A percentile compares a stretch with the other conserved stretches of the same genome.
phyloP scores from a whole-genome alignment of 23 tunicate species.

The Phallusia fumigata region DNA sequence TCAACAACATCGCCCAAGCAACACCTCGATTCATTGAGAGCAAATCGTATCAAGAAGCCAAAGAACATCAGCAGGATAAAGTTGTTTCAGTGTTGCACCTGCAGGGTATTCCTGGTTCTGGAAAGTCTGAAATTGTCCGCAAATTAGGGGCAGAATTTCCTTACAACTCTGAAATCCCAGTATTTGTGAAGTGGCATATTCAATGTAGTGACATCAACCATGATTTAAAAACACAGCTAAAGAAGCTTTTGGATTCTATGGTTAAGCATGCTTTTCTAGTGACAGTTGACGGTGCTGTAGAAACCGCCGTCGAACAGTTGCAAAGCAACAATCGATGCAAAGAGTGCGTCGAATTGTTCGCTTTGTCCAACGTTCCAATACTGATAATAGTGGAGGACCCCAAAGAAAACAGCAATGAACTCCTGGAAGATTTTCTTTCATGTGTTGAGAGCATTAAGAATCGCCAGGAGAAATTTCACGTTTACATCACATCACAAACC shows the following conservation, averaged over 20 bases:
- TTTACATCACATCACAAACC: not conserved
- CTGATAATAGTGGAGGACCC: not conserved
- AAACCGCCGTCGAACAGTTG: not conserved
- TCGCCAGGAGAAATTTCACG: not conserved
- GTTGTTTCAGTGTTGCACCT: too few relatives aligned
- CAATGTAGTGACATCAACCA: slow-evolving; percentile 2
- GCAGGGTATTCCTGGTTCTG: too few relatives aligned
- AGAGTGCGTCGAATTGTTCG: not conserved
- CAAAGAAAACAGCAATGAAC: not conserved
- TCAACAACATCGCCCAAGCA: too few relatives aligned
- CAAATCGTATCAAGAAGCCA: too few relatives aligned
- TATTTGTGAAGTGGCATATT: not conserved
- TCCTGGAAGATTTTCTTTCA: not conserved
- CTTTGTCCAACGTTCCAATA: not conserved
- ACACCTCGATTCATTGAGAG: too few relatives aligned
- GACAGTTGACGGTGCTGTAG: not conserved
- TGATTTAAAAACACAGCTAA: not conserved
- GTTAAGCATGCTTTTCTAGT: not conserved
- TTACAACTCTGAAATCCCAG: too few relatives aligned
- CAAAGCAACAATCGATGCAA: not conserved
- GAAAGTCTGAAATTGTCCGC: too few relatives aligned
- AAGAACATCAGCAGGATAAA: too few relatives aligned
- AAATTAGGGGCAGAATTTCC: too few relatives aligned
- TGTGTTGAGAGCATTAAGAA: not conserved
- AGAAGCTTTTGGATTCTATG: not conserved